These are phyloP conservation scores for Listronotus bonariensis DNA, from an alignment of 1,140 invertebrate species.

Conservation along the genomic window DNA sequence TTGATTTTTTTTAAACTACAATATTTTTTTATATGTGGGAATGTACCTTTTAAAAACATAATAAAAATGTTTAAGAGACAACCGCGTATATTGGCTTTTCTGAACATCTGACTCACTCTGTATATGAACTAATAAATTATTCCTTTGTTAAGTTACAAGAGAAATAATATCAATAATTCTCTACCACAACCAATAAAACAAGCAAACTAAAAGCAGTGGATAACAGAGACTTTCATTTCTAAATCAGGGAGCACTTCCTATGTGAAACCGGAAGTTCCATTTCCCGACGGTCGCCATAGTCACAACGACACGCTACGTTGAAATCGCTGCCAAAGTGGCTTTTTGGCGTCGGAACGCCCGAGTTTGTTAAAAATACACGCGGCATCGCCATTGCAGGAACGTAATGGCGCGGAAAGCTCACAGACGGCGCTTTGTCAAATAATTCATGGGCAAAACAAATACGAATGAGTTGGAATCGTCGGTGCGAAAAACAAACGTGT, in stretches of 20 bases:
- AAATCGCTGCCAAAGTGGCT: constrained; percentile 33
- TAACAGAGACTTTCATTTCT: neutral
- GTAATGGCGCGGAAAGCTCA: constrained; percentile 31
- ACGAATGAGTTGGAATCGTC: constrained; percentile 1
- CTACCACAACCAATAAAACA: too few species aligned
- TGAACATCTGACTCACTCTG: too few species aligned
- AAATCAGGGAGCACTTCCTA: constrained; percentile 22
- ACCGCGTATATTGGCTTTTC: too few species aligned
- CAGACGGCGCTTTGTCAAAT: constrained; percentile 21
- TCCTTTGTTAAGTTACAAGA: too few species aligned
- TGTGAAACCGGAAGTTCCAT: constrained; percentile 30
- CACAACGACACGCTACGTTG: constrained; percentile 30
- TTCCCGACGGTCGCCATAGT: constrained; percentile 28
- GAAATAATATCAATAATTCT: too few species aligned
- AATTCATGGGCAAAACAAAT: constrained; percentile 28
- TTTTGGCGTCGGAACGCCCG: constrained; percentile 34
- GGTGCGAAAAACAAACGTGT: constrained; percentile 2
- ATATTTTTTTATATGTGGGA: too few species aligned
- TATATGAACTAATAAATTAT: too few species aligned
- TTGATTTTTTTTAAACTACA: too few species aligned
- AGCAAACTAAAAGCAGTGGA: too few species aligned
- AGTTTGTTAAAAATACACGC: constrained; percentile 36
- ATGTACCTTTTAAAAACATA: too few species aligned
- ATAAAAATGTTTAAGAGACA: too few species aligned
- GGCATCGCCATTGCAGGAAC: constrained; percentile 21